Evolutionary conservation across 2,888 invertebrate species (phyloP).

Genomic region (Eupeodes latifasciatus): DNA sequence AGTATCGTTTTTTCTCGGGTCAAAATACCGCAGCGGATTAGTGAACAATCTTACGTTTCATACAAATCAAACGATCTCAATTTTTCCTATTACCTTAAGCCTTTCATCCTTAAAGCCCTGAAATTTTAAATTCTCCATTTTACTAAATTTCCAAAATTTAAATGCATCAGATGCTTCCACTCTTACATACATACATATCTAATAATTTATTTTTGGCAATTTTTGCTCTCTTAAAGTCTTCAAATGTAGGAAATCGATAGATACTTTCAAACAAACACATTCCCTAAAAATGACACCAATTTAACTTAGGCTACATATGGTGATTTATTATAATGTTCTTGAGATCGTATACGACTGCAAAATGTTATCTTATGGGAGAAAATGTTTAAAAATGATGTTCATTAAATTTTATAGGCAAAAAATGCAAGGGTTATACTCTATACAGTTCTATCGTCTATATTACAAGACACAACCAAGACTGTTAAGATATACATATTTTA

Average conservation of each 20-base stretch:
- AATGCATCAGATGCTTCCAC: too few relatives aligned
- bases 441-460: not conserved
- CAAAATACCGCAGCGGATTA: too few relatives aligned
- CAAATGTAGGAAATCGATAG: not conserved
- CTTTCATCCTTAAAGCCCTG: too few relatives aligned
- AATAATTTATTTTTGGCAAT: not conserved
- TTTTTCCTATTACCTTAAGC: too few relatives aligned
- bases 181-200: not conserved
- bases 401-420: not conserved
- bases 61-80: too few relatives aligned
- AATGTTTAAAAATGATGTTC: not conserved
- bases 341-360: not conserved
- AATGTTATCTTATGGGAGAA: not conserved
- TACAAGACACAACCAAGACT: not conserved
- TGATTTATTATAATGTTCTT: not conserved
- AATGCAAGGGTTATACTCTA: not conserved
- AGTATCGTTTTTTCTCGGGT: too few relatives aligned
- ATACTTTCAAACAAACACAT: not conserved
- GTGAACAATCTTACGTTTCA: too few relatives aligned
- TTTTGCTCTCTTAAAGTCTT: not conserved
- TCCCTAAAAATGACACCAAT: not conserved
- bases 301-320: not conserved
- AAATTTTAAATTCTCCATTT: too few relatives aligned
- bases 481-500: not conserved
- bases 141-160: too few relatives aligned